Evolutionary conservation across 2,888 invertebrate genomes (phyloP).

Genomic region (Poecilobothrus nobilitatus): DNA sequence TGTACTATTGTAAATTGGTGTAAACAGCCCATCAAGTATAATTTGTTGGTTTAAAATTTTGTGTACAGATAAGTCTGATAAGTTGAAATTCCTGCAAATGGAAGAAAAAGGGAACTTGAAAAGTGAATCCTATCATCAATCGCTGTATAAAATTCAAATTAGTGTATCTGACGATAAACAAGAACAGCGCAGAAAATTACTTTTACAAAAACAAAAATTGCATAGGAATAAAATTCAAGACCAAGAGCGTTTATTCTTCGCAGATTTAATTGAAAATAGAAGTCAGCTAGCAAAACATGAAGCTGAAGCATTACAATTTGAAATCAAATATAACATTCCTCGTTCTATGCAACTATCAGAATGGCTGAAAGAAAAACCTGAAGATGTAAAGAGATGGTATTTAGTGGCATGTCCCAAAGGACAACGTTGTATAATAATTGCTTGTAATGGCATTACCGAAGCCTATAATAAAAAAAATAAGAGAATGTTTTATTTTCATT

Average conservation of each 20-base stretch:
- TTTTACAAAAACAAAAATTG: slow-evolving; percentile 35
- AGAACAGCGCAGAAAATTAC: slow-evolving; percentile 29
- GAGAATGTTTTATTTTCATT: slow-evolving; percentile 47
- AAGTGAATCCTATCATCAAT: background rate
- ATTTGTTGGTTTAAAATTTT: no score
- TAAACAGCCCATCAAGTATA: no score
- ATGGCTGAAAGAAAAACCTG: slow-evolving; percentile 83
- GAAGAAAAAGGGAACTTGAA: background rate
- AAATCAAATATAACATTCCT: slow-evolving; percentile 23
- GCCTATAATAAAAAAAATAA: slow-evolving; percentile 59
- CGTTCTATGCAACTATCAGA: slow-evolving; percentile 78
- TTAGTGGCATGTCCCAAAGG: slow-evolving; percentile 78
- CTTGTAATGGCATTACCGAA: slow-evolving; percentile 58
- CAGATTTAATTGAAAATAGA: slow-evolving; percentile 5
- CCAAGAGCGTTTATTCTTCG: background rate
- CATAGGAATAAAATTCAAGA: slow-evolving; percentile 34
- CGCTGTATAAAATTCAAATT: slow-evolving; percentile 29
- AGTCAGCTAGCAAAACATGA: slow-evolving; percentile 7
- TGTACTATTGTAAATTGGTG: no score
- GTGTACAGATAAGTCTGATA: no score
- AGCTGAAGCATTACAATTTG: slow-evolving; percentile 16
- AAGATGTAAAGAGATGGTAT: slow-evolving; percentile 65
- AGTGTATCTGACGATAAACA: slow-evolving; percentile 27
- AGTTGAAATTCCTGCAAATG: no score
- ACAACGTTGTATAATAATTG: slow-evolving; percentile 69